phyloP scores from a whole-genome alignment of 2,113 vertebrate species.

The Parus major region DNA sequence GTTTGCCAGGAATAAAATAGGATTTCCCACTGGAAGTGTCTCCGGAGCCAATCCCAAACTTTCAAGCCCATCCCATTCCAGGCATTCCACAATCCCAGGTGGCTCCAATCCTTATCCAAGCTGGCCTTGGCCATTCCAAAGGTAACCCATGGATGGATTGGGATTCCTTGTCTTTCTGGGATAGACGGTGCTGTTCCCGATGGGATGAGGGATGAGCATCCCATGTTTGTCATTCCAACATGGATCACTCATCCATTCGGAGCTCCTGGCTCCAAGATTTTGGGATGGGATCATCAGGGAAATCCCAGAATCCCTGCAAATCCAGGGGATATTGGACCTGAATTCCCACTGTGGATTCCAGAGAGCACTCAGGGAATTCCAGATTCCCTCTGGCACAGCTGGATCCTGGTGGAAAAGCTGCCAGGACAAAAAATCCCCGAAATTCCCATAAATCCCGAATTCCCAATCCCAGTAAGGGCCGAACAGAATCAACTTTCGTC shows the following conservation, averaged over 20 bases:
- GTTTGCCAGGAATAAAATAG: background rate
- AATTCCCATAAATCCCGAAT: background rate
- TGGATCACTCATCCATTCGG: accelerated
- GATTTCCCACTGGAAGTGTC: background rate
- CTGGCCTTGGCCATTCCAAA: background rate
- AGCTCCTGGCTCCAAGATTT: background rate
- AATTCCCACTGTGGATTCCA: background rate
- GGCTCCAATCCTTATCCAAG: background rate
- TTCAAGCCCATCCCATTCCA: background rate
- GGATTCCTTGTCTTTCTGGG: background rate
- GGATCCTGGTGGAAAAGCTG: background rate
- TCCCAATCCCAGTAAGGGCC: background rate
- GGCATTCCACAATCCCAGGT: background rate
- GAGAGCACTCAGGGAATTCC: background rate
- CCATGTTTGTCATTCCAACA: accelerated
- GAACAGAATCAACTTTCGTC: background rate
- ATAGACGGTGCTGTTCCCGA: accelerated
- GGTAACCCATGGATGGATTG: background rate
- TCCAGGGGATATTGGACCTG: accelerated
- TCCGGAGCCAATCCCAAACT: background rate
- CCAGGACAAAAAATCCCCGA: background rate
- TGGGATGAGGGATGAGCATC: background rate
- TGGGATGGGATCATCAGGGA: background rate
- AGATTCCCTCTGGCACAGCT: background rate
- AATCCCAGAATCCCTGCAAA: background rate